A percentile compares a stretch with the other conserved stretches of the same genome.
Evolutionary conservation across 2,888 invertebrate species (phyloP).

Genomic region (Dermolepida albohirtum): DNA sequence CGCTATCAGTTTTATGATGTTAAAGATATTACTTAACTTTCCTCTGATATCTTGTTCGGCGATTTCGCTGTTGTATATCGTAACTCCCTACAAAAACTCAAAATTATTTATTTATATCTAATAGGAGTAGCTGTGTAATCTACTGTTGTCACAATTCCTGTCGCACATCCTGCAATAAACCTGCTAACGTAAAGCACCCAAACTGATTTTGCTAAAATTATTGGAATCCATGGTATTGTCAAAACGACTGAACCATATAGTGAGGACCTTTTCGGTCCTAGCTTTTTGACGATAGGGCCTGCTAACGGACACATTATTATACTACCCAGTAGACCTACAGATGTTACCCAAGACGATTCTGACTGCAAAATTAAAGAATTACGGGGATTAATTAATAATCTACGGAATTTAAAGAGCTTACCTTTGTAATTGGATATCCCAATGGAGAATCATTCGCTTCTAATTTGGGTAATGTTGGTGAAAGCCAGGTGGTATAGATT

Average conservation of each 20-base stretch:
- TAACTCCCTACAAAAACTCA: slow-evolving; percentile 61
- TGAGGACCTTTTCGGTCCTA: slow-evolving; percentile 70
- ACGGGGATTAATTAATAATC: neutral
- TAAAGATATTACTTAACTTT: slow-evolving; percentile 53
- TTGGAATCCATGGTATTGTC: slow-evolving; percentile 67
- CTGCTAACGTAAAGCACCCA: slow-evolving; percentile 71
- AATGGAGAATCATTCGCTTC: slow-evolving; percentile 49
- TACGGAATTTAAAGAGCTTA: slow-evolving; percentile 27
- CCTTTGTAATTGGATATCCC: slow-evolving; percentile 44
- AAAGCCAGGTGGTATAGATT: slow-evolving; percentile 49
- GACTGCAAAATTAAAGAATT: slow-evolving; percentile 59
- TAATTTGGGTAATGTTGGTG: slow-evolving; percentile 48
- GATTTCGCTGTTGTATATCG: slow-evolving; percentile 64
- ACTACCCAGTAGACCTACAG: slow-evolving; percentile 70
- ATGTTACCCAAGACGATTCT: slow-evolving; percentile 71
- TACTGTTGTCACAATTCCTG: slow-evolving; percentile 69
- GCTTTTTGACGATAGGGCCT: slow-evolving; percentile 69
- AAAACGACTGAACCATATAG: slow-evolving; percentile 68
- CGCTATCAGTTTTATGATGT: slow-evolving; percentile 57
- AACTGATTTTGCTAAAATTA: slow-evolving; percentile 56
- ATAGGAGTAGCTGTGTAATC: slow-evolving; percentile 21
- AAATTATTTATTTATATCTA: neutral
- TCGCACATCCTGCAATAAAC: slow-evolving; percentile 77
- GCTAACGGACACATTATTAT: slow-evolving; percentile 69
- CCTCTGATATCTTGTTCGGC: slow-evolving; percentile 63